Base-by-base conservation (phyloP, 2,797 vertebrate genomes). In the Aplochiton taeniatus region DNA sequence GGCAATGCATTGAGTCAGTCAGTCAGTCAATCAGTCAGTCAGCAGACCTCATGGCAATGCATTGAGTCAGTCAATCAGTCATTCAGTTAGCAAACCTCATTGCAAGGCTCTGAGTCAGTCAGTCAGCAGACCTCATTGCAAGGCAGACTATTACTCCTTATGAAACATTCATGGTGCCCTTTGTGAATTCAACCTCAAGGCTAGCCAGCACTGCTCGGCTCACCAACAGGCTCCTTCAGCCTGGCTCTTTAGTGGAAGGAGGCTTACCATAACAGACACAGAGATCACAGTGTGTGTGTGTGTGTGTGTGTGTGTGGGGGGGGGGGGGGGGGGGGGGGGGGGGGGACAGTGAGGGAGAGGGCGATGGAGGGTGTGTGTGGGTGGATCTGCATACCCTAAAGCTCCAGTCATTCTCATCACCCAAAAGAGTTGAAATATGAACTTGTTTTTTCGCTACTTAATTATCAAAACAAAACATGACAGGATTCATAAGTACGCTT, bases 131-230 rank as follows among this genome's bases (percentile, higher is more conserved):
- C 81, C 77, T 63, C 59, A 75, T 65, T 61, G 69, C 68, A 76
- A 68, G 65, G 72, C 65, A 70, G 70, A 78, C 82, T 79, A 84
- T 87, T 86, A 87, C 70, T 77, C 66, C 75, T 78, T 55, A 77
- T 86, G 65, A 83, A 89, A 85, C 63, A 87, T 85, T 76, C 65
- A 87, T 75, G 65, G 54, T 51, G 61, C 67, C 67, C 76, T 81
- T 76, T 44, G 79, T 79, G 74, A 77, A 88, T 84, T 85, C 80
- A 83, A 75, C 74, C 81, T 81, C 71, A 71, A 82, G 81, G 58
- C 58, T 31, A 31, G 76, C 84, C 72, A 66, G 69, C 18, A 41
- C 72, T 63, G 14, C 55, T 64, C 71, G 63, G 58, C 74, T 56
- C 48, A 31, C 31, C 57, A 47, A 68, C 68, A 74, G 61, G 50